Evolutionary conservation across 2,113 vertebrate genomes (phyloP), one percentile per base, ranked within the genome.

Genomic region (Athene cunicularia): DNA sequence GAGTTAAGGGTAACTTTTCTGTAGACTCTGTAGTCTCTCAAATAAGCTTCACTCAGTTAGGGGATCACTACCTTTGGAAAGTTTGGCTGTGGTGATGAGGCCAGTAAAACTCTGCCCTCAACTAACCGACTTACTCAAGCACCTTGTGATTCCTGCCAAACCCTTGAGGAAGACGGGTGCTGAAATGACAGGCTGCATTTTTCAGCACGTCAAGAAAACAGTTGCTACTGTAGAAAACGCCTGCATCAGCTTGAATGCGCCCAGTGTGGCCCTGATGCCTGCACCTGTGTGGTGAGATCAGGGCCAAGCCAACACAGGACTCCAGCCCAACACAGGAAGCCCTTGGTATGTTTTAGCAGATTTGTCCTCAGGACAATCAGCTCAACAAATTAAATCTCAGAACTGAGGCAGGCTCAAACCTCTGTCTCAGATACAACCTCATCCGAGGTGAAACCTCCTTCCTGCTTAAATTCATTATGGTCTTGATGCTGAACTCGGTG

Each of bases 81-180:
- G n/a, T 26, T 71, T 0, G 0, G 43, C 41, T 74, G 30, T 4
- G 21, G 14, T 43, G 27, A 37, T 17, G 60, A 67, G 9, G 37
- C n/a, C 30, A 80, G 37, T 18, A 37, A 50, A 91, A 88, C 37
- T 13, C 22, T 41, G n/a, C 62, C 41, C 68, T 81, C 86, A 77
- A 56, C 47, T n/a, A 88, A 50, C 32, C 2, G 4, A 55, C 37
- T 60, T 60, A 39, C 72, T 89, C 68, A 71, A 92, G 73, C 43
- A 89, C 43, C 68, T 47, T 68, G 56, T 26, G 47, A 84, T 60
- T 77, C 68, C 53, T 89, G 86, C 64, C 83, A 91, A 97, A 74
- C 1, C 5, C 56, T n/a, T 39, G 52, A 91, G 64, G 50, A 84
- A 91, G 39, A 66, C 0, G 7, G 41, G 72, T 86, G 28, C 47